Evolutionary conservation across 2,113 vertebrate species (phyloP), one percentile per base, ranked within the genome.

Genomic region (Neotoma lepida): DNA sequence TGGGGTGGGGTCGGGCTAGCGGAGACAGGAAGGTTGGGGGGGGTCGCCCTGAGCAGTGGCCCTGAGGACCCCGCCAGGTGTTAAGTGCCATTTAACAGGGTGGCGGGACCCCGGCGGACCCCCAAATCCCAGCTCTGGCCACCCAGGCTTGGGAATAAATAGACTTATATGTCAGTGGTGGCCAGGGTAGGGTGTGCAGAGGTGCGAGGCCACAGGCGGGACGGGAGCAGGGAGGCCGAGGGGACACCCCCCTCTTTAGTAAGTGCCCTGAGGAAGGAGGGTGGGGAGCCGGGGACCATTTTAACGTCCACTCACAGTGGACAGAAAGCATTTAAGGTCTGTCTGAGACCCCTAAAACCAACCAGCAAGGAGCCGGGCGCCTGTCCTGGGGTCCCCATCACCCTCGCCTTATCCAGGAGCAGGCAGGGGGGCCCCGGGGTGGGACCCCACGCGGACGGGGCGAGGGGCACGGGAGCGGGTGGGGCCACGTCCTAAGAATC

Each of bases 181-280:
- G 86, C 70, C 49, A 51, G 63, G 84, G 84, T 92, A 20, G 89
- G 96, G 89, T 88, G 39, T 15, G 35, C 18, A 7, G 66, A 92
- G 92, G 73, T 24, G 20, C 28, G 54, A 66, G 76, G 88, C 84
- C 91, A 77, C 70, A 86, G 96, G 95, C 88, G 33, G 93, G 95
- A 54, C 0, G 24, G 95, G 94, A 44, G 54, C 0, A 0, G 70
- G 94, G 92, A 66, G 76, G 89, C 73, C 33, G 12, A 56, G 78
- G 70, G 93, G 80, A 51, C 58, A 84, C 91, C 94, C 96, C 97
- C 96, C 96, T 96, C 92, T 95, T 86, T 91, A 80, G 78, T 96
- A 97, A 97, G 97, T 97, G 97, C 97, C 97, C 97, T 97, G 97
- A 97, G 97, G 97, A 97, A 97, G 95, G 95, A 97, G 90, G 96